phyloP scores from a whole-genome alignment of 2,888 invertebrate species.

The Spatulosminthurus flaviceps region DNA sequence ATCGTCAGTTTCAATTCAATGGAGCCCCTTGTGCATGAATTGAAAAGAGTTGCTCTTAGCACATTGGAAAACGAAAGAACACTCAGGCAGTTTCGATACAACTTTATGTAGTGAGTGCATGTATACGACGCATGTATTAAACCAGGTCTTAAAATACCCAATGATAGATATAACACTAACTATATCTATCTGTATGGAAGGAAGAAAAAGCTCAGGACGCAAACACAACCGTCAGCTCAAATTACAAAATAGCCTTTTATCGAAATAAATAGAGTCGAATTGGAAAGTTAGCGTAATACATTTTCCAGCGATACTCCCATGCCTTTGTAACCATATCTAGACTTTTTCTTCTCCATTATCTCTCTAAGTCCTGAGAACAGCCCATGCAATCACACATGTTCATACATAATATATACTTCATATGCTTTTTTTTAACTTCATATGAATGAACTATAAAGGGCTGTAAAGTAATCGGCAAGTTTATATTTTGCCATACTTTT shows the following conservation, averaged over 20 bases:
- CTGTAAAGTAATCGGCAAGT: no score
- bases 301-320: constrained; percentile 11
- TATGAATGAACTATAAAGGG: no score
- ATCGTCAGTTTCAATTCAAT: constrained; percentile 23
- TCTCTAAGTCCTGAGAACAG: no score
- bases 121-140: no score
- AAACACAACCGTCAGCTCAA: constrained; percentile 24
- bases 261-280: constrained; percentile 23
- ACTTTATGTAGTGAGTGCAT: not conserved
- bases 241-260: constrained; percentile 25
- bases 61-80: constrained; percentile 17
- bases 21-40: constrained; percentile 6
- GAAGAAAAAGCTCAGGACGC: not conserved
- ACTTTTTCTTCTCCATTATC: no score
- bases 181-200: constrained; percentile 31
- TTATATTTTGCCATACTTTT: no score
- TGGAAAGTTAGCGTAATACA: constrained; percentile 21
- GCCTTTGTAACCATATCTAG: no score
- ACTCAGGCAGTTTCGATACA: not conserved
- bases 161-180: no score
- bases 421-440: no score
- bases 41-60: constrained; percentile 25
- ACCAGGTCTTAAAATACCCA: no score
- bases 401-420: no score
- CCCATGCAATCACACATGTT: no score